phyloP scores from a whole-genome alignment of 2,888 invertebrate genomes.

The Pseudeuparius sepicola region DNA sequence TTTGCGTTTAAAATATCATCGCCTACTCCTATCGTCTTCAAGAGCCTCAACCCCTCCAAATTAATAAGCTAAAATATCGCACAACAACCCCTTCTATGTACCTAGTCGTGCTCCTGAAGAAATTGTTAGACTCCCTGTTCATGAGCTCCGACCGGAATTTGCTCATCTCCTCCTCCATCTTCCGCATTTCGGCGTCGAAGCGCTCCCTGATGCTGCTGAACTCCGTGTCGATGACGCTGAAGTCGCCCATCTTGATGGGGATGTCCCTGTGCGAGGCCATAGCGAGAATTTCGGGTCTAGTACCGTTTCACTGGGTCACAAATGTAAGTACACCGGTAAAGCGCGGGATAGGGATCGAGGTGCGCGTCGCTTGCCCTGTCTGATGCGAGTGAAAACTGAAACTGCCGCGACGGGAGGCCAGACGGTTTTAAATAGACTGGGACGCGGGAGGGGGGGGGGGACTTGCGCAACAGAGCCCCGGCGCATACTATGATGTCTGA shows the following conservation, averaged over 20 bases:
- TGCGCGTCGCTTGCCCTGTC: no score
- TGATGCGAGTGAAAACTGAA: no score
- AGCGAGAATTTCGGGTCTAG: no score
- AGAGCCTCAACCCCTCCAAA: no score
- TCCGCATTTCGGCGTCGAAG: constrained; percentile 94
- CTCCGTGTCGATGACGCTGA: constrained; percentile 92
- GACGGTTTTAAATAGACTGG: constrained; percentile 34
- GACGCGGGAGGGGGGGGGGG: constrained; percentile 26
- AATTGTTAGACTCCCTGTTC: constrained; percentile 85
- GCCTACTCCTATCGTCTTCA: no score
- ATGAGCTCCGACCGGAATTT: constrained; percentile 86
- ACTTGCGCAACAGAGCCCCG: no score
- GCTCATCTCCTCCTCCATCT: constrained; percentile 98
- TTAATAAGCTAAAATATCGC: no score
- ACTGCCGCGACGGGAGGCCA: no score
- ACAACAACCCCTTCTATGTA: no score
- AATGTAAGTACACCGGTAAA: background rate
- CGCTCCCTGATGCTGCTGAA: constrained; percentile 92
- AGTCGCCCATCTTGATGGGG: constrained; percentile 88
- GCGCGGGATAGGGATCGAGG: no score
- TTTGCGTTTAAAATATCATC: no score
- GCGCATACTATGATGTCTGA: no score
- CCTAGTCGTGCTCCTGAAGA: constrained; percentile 85
- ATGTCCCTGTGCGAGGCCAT: constrained; percentile 71
- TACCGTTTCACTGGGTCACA: constrained; percentile 15